Percentiles rank a stretch among this genome's conserved stretches.
phyloP scores from a whole-genome alignment of 2,888 invertebrate species.

The Meiosimyza platycephala region DNA sequence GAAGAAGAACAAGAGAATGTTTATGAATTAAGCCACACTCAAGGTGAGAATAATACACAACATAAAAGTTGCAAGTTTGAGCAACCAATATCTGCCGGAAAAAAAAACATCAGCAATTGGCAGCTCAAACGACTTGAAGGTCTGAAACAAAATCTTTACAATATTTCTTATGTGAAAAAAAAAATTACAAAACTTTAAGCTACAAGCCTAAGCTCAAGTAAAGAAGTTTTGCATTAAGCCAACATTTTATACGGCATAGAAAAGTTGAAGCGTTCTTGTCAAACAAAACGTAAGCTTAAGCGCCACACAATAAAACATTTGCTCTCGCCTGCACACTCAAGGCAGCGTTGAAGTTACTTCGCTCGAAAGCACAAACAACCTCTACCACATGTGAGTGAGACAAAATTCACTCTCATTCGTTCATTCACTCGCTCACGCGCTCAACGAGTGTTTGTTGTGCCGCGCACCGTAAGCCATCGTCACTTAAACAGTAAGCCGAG shows the following conservation, averaged over 20 bases:
- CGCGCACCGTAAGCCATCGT: slow-evolving; percentile 7
- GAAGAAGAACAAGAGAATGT: too few species aligned
- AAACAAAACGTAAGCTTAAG: background rate
- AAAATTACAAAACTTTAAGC: too few species aligned
- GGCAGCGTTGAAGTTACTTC: background rate
- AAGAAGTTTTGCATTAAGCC: background rate
- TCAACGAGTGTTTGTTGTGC: background rate
- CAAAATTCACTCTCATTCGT: too few species aligned
- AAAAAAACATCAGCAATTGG: background rate
- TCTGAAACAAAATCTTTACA: background rate
- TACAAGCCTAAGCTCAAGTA: too few species aligned
- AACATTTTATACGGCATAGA: too few species aligned
- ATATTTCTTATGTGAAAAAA: too few species aligned
- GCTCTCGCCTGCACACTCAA: background rate
- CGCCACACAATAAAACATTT: background rate
- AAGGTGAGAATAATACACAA: too few species aligned
- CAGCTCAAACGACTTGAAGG: slow-evolving; percentile 4
- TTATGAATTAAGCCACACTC: too few species aligned
- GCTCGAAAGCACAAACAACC: too few species aligned
- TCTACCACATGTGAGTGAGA: too few species aligned
- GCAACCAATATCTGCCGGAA: background rate
- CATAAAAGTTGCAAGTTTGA: too few species aligned
- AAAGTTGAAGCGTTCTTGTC: too few species aligned
- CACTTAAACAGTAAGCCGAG: background rate
- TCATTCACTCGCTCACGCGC: background rate